These are phyloP conservation scores for Takifugu flavidus DNA, from an alignment of 2,113 vertebrate species.

Conservation along the genomic window DNA sequence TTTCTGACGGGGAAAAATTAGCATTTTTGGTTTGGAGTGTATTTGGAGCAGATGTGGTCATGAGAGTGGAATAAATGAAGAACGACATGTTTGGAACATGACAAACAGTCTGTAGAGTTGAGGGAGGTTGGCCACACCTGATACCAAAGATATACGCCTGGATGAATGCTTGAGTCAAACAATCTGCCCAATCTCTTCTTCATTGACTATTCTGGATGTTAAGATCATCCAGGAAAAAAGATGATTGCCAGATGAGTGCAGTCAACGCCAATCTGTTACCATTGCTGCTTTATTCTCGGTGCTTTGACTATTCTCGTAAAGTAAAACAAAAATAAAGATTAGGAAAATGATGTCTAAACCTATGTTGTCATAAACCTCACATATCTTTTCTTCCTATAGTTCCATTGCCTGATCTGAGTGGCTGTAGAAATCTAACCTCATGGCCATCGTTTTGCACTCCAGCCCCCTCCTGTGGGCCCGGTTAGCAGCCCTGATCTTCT, in stretches of 20 bases:
- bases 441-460: constrained; percentile 74
- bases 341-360: constrained; percentile 11
- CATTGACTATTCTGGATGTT: not conserved
- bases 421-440: constrained; percentile 34
- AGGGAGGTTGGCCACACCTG: constrained; percentile 41
- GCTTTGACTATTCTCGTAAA: constrained; percentile 27
- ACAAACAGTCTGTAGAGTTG: constrained; percentile 45
- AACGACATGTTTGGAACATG: constrained; percentile 29
- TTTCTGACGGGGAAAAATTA: too few species aligned
- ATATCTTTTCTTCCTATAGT: constrained; percentile 28
- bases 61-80: constrained; percentile 23
- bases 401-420: constrained; percentile 2
- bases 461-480: constrained; percentile 81
- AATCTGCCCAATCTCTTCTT: not conserved
- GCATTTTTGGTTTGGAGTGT: not conserved
- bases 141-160: constrained; percentile 9
- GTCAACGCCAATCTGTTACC: constrained; percentile 18
- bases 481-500: constrained; percentile 76
- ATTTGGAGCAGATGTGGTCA: constrained; percentile 13
- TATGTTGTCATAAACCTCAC: constrained; percentile 9
- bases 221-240: constrained; percentile 1
- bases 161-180: constrained; percentile 38
- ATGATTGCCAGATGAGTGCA: constrained; percentile 20
- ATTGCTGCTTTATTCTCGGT: constrained; percentile 1
- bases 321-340: constrained; percentile 33